Conservation (phyloP, 2,797 vertebrate genomes). For the Lutjanus campechanus region DNA sequence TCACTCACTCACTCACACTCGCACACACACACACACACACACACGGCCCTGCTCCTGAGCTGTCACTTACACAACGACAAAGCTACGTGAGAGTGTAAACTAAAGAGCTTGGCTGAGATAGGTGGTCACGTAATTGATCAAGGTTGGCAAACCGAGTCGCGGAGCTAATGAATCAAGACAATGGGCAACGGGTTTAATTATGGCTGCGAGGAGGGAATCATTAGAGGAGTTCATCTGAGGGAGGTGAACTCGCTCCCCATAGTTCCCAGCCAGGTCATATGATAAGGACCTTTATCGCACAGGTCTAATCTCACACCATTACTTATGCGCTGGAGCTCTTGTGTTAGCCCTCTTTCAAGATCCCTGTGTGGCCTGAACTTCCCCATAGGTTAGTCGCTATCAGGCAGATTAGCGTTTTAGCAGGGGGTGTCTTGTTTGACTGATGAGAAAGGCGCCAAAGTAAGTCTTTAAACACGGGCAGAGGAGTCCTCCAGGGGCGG, state of each 20-base stretch:
- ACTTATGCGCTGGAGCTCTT: constrained; percentile 57
- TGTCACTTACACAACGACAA: constrained; percentile 57
- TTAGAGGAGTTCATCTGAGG: constrained; percentile 77
- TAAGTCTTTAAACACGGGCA: constrained; percentile 40
- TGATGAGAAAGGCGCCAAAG: constrained; percentile 61
- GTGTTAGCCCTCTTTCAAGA: constrained; percentile 35
- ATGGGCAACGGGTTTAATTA: constrained; percentile 82
- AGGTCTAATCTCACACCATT: constrained; percentile 71
- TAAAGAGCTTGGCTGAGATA: constrained; percentile 73
- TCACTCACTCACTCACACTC: constrained; percentile 27
- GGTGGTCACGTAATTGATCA: constrained; percentile 82
- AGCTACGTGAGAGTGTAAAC: constrained; percentile 71
- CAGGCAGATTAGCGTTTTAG: constrained; percentile 66
- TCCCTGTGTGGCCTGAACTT: constrained; percentile 59
- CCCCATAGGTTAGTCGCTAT: constrained; percentile 56
- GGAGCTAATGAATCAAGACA: constrained; percentile 85
- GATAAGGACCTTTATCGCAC: constrained; percentile 73
- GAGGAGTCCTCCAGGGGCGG: constrained; percentile 37
- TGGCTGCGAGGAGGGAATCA: constrained; percentile 72
- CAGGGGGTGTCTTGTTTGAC: constrained; percentile 61
- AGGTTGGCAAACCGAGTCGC: constrained; percentile 78
- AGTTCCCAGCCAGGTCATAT: constrained; percentile 54
- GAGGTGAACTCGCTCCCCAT: constrained; percentile 69
- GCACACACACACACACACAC: constrained; percentile 34
- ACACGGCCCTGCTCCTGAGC: constrained; percentile 19